A percentile compares a stretch with the other conserved stretches of the same genome.
phyloP scores from a whole-genome alignment of 2,888 invertebrate genomes.

The Exocentrus adspersus region DNA sequence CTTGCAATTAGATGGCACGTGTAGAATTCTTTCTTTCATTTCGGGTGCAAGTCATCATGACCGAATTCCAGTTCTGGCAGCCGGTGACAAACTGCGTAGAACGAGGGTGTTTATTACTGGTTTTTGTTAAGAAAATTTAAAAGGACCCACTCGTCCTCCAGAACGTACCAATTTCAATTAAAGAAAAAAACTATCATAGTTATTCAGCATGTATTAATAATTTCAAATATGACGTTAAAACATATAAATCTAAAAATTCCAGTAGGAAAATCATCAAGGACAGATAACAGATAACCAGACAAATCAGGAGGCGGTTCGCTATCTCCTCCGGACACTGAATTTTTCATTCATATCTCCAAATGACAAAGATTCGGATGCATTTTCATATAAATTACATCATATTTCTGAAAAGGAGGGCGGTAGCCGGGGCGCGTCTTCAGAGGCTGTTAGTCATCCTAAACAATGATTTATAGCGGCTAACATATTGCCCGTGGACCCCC shows the following conservation, averaged over 20 bases:
- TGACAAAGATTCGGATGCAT: conserved; percentile 65
- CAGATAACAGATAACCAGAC: conserved; percentile 59
- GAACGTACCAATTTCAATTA: too few species aligned
- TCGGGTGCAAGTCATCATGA: conserved; percentile 48
- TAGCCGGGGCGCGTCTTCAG: conserved; percentile 59
- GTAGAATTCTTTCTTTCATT: conserved; percentile 55
- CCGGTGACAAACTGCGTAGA: conserved; percentile 50
- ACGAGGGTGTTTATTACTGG: conserved; percentile 52
- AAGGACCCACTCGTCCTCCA: conserved; percentile 11
- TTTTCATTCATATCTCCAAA: conserved; percentile 65
- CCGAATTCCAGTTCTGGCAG: conserved; percentile 50
- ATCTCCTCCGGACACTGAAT: conserved; percentile 58
- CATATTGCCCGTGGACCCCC: conserved; percentile 62
- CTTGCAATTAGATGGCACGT: conserved; percentile 54
- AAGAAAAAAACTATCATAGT: too few species aligned
- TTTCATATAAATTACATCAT: conserved; percentile 68
- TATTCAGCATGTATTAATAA: too few species aligned
- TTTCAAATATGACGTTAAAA: too few species aligned
- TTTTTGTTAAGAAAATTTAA: conserved; percentile 45
- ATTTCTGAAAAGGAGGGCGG: conserved; percentile 62
- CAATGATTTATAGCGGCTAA: conserved; percentile 67
- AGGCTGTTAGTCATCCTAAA: conserved; percentile 66
- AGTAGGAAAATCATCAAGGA: conserved; percentile 59
- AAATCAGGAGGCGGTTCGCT: conserved; percentile 57
- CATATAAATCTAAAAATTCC: conserved; percentile 47